phyloP scores from a whole-genome alignment of 2,888 invertebrate species.

The Stratiomys singularior region DNA sequence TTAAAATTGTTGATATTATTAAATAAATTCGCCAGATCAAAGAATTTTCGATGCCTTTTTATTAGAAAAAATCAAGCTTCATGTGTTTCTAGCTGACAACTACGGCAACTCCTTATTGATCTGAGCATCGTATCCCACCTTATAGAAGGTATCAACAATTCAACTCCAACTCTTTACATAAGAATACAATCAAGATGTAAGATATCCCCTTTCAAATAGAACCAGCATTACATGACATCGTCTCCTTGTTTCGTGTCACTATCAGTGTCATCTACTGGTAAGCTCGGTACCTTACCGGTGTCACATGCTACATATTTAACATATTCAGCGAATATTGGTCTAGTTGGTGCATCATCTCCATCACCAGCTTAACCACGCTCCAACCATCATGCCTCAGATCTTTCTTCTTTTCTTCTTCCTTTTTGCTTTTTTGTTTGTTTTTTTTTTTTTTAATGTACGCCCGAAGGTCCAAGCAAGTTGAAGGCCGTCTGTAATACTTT shows the following conservation, averaged over 20 bases:
- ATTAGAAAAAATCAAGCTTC: too few species aligned
- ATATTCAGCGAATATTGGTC: not conserved
- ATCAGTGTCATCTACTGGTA: slow-evolving; percentile 5
- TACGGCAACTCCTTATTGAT: not conserved
- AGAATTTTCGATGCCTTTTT: too few species aligned
- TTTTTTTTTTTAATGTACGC: not conserved
- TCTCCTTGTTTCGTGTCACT: slow-evolving; percentile 5
- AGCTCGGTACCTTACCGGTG: not conserved
- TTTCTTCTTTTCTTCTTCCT: too few species aligned
- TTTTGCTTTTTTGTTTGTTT: not conserved
- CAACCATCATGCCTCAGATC: too few species aligned
- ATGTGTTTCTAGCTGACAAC: too few species aligned
- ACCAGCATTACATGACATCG: not conserved
- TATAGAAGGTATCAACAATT: too few species aligned
- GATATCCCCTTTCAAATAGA: not conserved
- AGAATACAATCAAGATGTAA: slow-evolving; percentile 17
- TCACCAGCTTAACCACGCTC: too few species aligned
- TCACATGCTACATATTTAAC: not conserved
- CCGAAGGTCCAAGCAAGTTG: not conserved
- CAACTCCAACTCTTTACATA: not conserved
- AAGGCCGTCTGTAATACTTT: not conserved
- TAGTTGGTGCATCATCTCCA: not conserved
- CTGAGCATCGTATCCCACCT: too few species aligned
- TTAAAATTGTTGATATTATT: too few species aligned
- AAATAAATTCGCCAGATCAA: too few species aligned